These are phyloP conservation scores for Xerus inauris DNA, from an alignment of 2,113 vertebrate genomes.

Conservation along the genomic window DNA sequence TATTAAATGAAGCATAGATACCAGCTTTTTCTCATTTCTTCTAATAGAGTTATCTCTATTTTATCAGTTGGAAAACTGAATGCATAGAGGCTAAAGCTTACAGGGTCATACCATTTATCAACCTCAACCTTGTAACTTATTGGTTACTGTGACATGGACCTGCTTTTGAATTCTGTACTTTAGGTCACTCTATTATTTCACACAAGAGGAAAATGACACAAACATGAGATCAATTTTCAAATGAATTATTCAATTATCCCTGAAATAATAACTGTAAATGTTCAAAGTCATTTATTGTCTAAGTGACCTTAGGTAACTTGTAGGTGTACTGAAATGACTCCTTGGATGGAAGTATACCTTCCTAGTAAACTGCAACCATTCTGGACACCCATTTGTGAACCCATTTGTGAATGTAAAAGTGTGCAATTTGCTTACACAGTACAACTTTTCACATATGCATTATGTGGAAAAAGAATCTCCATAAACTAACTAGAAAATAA, in stretches of 20 bases:
- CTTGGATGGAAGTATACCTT: neutral
- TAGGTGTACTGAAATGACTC: neutral
- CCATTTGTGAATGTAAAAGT: neutral
- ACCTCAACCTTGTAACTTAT: neutral
- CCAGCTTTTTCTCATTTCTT: constrained; percentile 23
- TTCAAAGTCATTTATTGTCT: neutral
- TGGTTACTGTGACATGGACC: neutral
- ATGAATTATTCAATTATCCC: neutral
- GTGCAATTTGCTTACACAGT: neutral
- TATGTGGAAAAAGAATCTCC: neutral
- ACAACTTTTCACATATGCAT: neutral
- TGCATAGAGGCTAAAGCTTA: neutral
- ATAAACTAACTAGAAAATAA: neutral
- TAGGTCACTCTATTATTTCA: neutral
- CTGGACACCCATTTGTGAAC: neutral
- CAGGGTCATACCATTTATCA: neutral
- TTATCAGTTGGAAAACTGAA: constrained; percentile 15
- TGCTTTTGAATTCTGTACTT: neutral
- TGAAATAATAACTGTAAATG: neutral
- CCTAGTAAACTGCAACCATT: neutral
- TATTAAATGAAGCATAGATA: constrained; percentile 31
- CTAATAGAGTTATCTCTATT: constrained; percentile 28
- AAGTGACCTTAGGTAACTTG: neutral
- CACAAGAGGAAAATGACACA: neutral
- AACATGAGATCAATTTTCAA: neutral